Base-by-base conservation (phyloP, 2,888 invertebrate species). In the Synanthedon tipuliformis region DNA sequence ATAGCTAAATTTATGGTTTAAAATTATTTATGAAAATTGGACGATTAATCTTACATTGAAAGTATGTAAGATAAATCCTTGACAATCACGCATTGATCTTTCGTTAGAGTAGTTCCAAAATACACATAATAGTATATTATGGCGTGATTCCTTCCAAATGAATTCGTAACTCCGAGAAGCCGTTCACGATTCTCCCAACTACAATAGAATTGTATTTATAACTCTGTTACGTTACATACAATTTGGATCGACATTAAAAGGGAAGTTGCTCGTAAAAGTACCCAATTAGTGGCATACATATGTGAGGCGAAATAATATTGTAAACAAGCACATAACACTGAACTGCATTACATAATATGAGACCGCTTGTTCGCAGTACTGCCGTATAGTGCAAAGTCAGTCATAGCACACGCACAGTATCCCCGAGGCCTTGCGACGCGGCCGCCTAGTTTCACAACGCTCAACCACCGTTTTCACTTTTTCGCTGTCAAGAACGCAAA, bases 401-500 rank as follows among this genome's bases (percentile, higher is more conserved):
- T 49, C 49, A 34, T 34, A 7, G 52, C 50, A 51, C 40, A 50
- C 53, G 61, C 61, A 58, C 59, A 57, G 60, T 59, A 52, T 61
- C 61, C 18, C 13, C 34, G 57, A 51, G 55, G 59, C 65, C 66
- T 66, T 69, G 74, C 75, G 68, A 65, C 70, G 67, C 34, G 34
- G 34, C 64, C 75, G 75, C 75, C 74, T 71, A 76, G 78, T 86
- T 85, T 84, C 86, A 78, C 84, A 86, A 86, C 77, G 70, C 69
- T 63, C 81, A 80, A 75, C 78, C 78, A 78, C 80, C 73, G 86
- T 86, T 86, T 87, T 87, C 87, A 87, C 87, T 87, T 87, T 86
- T 87, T 87, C 83, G 84, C 85, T 86, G 87, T 86, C 86, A 87
- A 86, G 87, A 85, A 82, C 86, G 85, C 76, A 70, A 81, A 77